Evolutionary conservation across 1,140 invertebrate species (phyloP), one percentile per base, ranked within the genome.

Genomic region (Leptopilina boulardi): DNA sequence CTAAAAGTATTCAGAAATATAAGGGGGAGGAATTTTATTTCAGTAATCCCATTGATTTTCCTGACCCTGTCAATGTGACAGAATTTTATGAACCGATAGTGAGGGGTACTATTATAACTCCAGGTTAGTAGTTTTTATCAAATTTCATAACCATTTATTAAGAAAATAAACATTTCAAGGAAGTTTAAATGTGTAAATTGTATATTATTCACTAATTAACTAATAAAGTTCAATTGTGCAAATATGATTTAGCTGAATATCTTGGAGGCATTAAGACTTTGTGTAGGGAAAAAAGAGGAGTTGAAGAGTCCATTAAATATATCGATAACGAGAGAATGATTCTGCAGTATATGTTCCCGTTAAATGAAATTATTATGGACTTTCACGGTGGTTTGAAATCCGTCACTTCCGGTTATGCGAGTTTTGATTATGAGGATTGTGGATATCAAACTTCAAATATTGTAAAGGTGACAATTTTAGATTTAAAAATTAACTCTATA

Each of bases 391-490:
- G 93, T 26, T 90, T 99, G 0, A 99, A 99, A 91, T 95, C 95
- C 21, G 82, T 97, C 13, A 95, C 95, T 18, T 99, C 97, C 1
- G 98, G 98, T 11, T 99, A 98, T 92, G 98, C 97, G 10, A 98
- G 97, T 89, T 99, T 99, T 91, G 98, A 99, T 91, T 99, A 99
- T 91, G 97, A 99, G 91, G 96, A 99, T 89, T 88, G 94, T 87
- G 97, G 96, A 15, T 99, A 96, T 90, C 91, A 96, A 87, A 71
- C 88, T 15, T 94, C 95, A 77, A 87, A 93, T 77, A 91, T 98
- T 82, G 93, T 94, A 0, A 96, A 95, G 90, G 95, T 97, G 92
- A 86, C 88, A 71, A 80, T 41, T 66, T 15, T n/a, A n/a, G n/a
- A n/a, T n/a, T n/a, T n/a, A n/a, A n/a, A n/a, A n/a, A n/a, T n/a